Base-by-base conservation (phyloP, 1,140 invertebrate genomes). In the Drosophila burlai region DNA sequence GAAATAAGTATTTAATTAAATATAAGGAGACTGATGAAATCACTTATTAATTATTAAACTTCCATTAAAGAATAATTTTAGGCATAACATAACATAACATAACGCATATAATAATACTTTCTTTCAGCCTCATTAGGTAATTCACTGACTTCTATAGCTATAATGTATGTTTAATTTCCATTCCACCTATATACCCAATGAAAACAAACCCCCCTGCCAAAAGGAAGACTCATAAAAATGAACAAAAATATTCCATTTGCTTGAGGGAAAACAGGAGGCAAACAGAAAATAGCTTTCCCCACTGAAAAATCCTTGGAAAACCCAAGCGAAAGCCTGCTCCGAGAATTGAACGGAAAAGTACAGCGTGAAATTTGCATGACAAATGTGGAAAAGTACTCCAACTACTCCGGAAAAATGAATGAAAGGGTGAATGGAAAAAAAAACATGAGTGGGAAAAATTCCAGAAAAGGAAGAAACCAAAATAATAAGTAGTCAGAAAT, bases 181-280 rank as follows among this genome's bases (percentile, higher is more conserved):
- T 54, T n/a, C 34, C 40, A 45, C 36, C 42, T 18, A 36, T 29
- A 49, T 16, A 11, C 42, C 45, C 59, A 26, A 36, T 45, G 29
- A 26, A 38, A 4, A 34, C 40, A 67, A 31, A 46, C 62, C 40
- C 47, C 46, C 18, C 42, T 58, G 40, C 49, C 57, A 47, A 43
- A 68, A 71, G 54, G 29, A 71, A 63, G 34, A 55, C 47, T 50
- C 69, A 55, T 62, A 62, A 73, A 75, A 75, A 47, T 40, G 57
- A 74, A 62, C 72, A 73, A 73, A 75, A 75, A 74, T 75, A 63
- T 75, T 75, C 72, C 72, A 74, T 75, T 75, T 75, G 58, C 68
- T 43, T 29, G 15, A 24, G 69, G 45, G 54, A 72, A 55, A 60
- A 43, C 47, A 29, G 46, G 36, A 38, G 40, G 40, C 38, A 71